A percentile compares a stretch with the other conserved stretches of the same genome.
These are phyloP conservation scores for Pteromalus puparum DNA, from an alignment of 1,140 invertebrate genomes.

Conservation along the genomic window DNA sequence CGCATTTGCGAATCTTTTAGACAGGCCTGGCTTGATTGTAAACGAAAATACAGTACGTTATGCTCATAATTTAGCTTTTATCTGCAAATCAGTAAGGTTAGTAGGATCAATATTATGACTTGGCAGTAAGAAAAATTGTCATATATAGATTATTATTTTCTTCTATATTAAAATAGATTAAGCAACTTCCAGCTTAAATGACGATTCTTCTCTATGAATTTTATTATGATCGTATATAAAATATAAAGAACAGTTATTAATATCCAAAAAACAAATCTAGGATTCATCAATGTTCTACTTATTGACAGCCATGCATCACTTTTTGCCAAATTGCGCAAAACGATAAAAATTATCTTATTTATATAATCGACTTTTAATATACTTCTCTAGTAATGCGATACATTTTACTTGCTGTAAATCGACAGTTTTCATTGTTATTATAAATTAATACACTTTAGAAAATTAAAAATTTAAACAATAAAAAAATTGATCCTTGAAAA, in stretches of 20 bases:
- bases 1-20: constrained; percentile 51
- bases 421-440: not conserved
- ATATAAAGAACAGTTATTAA: not conserved
- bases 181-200: too few species aligned
- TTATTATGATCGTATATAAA: not conserved
- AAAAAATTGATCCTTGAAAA: not conserved
- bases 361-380: not conserved
- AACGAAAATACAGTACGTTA: constrained; percentile 51
- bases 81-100: constrained; percentile 44
- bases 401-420: not conserved
- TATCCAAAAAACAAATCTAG: not conserved
- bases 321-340: not conserved
- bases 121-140: not conserved
- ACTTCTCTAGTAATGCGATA: not conserved
- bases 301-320: too few species aligned
- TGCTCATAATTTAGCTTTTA: constrained; percentile 14
- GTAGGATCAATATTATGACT: constrained; percentile 33
- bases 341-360: not conserved
- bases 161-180: too few species aligned
- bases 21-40: constrained; percentile 52
- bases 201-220: too few species aligned
- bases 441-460: not conserved
- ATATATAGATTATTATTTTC: not conserved
- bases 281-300: not conserved
- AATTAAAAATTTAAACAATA: not conserved